Percentiles rank a stretch among this genome's conserved stretches.
Conservation (phyloP, 2,888 invertebrate species). For the Cenopis cana region DNA sequence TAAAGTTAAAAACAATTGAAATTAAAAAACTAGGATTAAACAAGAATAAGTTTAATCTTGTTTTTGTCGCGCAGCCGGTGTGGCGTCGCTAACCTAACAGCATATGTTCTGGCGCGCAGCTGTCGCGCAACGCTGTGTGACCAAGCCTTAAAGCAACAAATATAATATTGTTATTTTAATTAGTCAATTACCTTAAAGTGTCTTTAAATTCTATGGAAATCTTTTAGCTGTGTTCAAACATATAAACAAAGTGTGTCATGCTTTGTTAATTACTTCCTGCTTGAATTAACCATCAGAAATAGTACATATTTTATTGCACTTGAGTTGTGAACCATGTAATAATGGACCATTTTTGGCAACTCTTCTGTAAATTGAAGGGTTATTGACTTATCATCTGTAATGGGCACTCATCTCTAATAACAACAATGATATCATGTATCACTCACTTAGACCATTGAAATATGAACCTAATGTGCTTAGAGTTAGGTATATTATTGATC, state of each 20-base stretch:
- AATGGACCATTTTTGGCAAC: neutral
- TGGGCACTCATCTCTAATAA: conserved; percentile 17
- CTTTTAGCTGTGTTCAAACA: neutral
- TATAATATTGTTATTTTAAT: neutral
- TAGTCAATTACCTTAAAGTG: neutral
- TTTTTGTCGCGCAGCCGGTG: no score
- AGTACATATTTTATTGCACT: neutral
- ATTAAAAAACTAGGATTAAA: no score
- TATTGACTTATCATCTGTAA: conserved; percentile 26
- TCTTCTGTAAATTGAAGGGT: conserved; percentile 13
- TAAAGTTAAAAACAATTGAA: no score
- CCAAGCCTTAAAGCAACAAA: no score
- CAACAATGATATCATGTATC: conserved; percentile 35
- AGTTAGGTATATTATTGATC: conserved; percentile 12
- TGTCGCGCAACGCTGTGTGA: no score
- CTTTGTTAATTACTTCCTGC: no score
- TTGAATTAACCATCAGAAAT: no score
- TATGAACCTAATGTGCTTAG: neutral
- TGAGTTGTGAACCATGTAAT: neutral
- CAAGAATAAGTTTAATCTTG: neutral
- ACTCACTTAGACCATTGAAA: conserved; percentile 1
- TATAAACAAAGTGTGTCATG: no score
- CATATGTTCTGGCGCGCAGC: no score
- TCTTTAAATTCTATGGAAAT: neutral
- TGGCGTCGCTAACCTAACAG: no score